A percentile compares a stretch with the other conserved stretches of the same genome.
These are phyloP conservation scores for Onychostruthus taczanowskii DNA, from an alignment of 2,113 vertebrate species.

Conservation along the genomic window DNA sequence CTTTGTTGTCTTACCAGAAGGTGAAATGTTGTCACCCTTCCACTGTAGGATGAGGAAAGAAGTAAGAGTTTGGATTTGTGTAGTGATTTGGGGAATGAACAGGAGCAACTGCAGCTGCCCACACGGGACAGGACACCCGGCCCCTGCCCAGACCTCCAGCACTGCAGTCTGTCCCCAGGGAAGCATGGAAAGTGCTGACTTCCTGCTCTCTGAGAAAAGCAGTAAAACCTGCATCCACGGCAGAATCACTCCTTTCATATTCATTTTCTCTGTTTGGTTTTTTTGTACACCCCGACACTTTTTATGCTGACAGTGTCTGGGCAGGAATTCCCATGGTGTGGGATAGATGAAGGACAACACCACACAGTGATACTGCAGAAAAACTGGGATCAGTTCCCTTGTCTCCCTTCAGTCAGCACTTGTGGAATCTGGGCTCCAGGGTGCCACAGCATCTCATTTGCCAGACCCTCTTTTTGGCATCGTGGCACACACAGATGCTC, in stretches of 20 bases:
- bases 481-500: not conserved
- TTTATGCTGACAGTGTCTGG: not conserved
- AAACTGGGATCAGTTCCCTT: not conserved
- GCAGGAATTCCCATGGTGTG: not conserved
- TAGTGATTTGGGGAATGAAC: not conserved
- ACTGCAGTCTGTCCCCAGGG: not conserved
- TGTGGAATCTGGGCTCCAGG: not conserved
- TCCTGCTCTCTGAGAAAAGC: not conserved
- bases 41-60: not conserved
- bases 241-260: not conserved
- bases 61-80: not conserved
- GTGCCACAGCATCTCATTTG: not conserved
- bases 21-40: not conserved
- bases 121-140: fast-evolving
- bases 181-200: not conserved
- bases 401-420: not conserved
- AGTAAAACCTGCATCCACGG: not conserved
- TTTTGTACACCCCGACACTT: not conserved
- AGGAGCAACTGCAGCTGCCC: not conserved
- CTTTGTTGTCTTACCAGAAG: not conserved
- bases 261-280: not conserved
- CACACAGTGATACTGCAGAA: not conserved
- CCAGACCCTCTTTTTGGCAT: not conserved
- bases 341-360: not conserved
- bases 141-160: not conserved